phyloP scores from a whole-genome alignment of 2,888 invertebrate species.

The Celastrina argiolus region DNA sequence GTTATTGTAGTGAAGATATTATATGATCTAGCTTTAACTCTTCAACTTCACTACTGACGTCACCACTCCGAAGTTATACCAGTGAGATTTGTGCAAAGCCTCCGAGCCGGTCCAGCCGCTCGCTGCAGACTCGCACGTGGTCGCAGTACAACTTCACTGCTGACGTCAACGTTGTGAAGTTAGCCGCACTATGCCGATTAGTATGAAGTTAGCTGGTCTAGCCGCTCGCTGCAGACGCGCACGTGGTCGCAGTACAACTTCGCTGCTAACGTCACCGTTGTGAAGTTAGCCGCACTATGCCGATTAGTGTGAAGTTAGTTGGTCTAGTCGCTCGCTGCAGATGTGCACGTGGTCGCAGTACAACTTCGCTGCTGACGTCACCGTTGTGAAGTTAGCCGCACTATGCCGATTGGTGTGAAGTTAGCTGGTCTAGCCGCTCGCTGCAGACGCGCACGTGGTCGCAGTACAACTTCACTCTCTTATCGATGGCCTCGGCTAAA shows the following conservation, averaged over 20 bases:
- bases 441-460: slow-evolving; percentile 37
- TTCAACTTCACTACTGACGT: background rate
- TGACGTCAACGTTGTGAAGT: background rate
- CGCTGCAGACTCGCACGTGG: background rate
- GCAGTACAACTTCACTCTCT: slow-evolving; percentile 32
- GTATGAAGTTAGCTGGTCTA: background rate
- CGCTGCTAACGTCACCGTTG: background rate
- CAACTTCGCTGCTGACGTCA: background rate
- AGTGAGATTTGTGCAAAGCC: background rate
- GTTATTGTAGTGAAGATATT: too few relatives aligned
- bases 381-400: background rate
- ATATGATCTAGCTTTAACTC: too few relatives aligned
- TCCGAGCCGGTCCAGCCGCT: background rate
- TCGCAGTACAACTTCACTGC: background rate
- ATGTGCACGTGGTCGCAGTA: slow-evolving; percentile 31
- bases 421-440: slow-evolving; percentile 32
- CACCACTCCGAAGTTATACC: background rate
- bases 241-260: background rate
- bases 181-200: too few relatives aligned
- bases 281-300: background rate
- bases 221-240: background rate
- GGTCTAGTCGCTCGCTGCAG: slow-evolving; percentile 39
- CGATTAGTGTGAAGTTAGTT: slow-evolving; percentile 23
- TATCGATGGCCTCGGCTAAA: slow-evolving; percentile 33
- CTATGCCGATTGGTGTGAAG: background rate